Base-by-base conservation (phyloP, 1,140 invertebrate species). In the Asobara japonica region DNA sequence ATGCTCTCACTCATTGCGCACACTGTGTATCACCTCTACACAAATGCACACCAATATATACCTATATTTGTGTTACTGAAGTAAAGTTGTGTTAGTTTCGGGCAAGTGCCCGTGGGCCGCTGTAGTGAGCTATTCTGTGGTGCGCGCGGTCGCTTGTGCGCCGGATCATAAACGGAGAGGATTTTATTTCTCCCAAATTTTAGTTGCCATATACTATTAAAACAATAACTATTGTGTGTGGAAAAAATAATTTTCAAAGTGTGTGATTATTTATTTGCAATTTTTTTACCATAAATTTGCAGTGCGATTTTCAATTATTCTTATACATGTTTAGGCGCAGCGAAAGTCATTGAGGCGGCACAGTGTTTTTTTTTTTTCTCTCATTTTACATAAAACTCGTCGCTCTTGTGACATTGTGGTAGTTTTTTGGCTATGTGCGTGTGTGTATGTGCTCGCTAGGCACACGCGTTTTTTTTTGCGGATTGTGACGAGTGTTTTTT, bases 101-200 rank as follows among this genome's bases (percentile, higher is more conserved):
- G 69, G 62, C 69, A 71, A 71, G 69, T 71, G 61, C 69, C 66
- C 38, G 66, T 68, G 45, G 66, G 45, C 66, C 45, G 31, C 38
- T 61, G 69, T 71, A 36, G 69, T 45, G 61, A 61, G 69, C 36
- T 71, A 61, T 71, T 71, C 69, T 56, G 60, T 71, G 33, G 69
- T 71, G 69, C 69, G 69, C 69, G 67, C 67, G 29, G 67, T 56
- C 31, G 41, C 68, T 70, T 61, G 41, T 71, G 33, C 69, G 69
- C 60, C 36, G 69, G 60, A 68, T 45, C 45, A 62, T 70, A 56
- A 38, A 67, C 65, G 65, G 65, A 51, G 65, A 67, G 25, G 25
- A 48, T 45, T 67, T 51, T 51, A 48, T 45, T 67, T 51, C 31
- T 67, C 29, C n/a, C n/a, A 1, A 16, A 45, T 66, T 36, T 22